Evolutionary conservation across 2,113 vertebrate species (phyloP).

Genomic region (Neomonachus schauinslandi): DNA sequence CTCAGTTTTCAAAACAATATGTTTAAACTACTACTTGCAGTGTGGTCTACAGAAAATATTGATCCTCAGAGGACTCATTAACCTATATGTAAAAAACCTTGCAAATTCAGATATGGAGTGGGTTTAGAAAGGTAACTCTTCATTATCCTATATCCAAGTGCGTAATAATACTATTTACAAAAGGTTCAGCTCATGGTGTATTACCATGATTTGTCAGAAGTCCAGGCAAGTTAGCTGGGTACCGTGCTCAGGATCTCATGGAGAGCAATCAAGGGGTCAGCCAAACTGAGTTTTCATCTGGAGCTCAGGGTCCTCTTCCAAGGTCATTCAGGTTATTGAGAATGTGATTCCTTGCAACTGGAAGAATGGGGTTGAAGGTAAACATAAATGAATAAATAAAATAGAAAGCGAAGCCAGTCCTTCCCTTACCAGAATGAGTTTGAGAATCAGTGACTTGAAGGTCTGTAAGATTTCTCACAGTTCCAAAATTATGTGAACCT

Average conservation of each 20-base stretch:
- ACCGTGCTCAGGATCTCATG: background rate
- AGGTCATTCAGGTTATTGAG: background rate
- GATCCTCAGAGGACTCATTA: background rate
- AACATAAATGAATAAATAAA: background rate
- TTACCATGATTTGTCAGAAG: background rate
- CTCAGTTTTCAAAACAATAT: background rate
- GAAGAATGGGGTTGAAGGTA: background rate
- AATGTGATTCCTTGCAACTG: background rate
- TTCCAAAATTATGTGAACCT: background rate
- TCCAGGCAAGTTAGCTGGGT: background rate
- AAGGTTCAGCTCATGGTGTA: rapidly evolving
- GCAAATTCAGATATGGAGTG: background rate
- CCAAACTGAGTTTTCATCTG: background rate
- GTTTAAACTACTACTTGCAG: background rate
- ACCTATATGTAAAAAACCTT: background rate
- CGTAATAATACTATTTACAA: background rate
- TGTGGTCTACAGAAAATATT: background rate
- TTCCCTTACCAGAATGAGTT: background rate
- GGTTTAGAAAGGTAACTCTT: background rate
- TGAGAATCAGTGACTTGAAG: background rate
- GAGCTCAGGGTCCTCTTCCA: background rate
- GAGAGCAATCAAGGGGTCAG: background rate
- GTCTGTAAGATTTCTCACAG: background rate
- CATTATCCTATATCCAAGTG: background rate
- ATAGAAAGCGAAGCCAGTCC: background rate